Evolutionary conservation across 2,888 invertebrate species (phyloP), one percentile per base, ranked within the genome.

Genomic region (Phymatocera aterrima): DNA sequence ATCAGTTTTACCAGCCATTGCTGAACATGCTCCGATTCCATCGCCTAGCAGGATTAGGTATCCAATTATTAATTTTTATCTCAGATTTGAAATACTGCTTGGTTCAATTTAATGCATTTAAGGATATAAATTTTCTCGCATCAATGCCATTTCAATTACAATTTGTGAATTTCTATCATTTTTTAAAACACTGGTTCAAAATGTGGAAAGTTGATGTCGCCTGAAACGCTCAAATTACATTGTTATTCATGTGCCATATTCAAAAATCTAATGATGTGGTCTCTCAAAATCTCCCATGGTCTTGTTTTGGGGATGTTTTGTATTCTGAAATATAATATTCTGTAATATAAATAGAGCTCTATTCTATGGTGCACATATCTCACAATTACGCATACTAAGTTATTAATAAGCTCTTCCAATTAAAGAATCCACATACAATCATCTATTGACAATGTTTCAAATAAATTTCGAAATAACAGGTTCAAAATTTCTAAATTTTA

Each of bases 1-100:
- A 34, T 94, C 94, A 0, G 92, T 94, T 81, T 91, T 96, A 87
- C 95, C 95, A 48, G 96, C 95, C 84, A 96, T 96, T 84, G 94
- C 95, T 85, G 96, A 96, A 87, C 94, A 95, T 80, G 89, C 90
- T 65, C 90, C 91, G 77, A 85, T 89, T 83, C 88, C 90, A 78
- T 90, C 90, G 46, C 90, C 90, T 43, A 90, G 87, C 83, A 88
- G 86, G 83, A 87, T 90, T 54, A 88, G 89, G 89, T 88, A 85
- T 54, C 57, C 60, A 61, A 64, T 31, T 21, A 57, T 64, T 24
- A 34, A 37, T 70, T 3, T 10, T 68, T 64, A 43, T 68, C n/a
- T 24, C 40, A n/a, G 15, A 48, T 46, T 57, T 40, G 40, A 5
- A 4, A 8, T 8, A 40, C 4, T 40, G 40, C 40, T 40, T 40